Percentiles rank a stretch among this genome's conserved stretches.
Evolutionary conservation across 2,797 vertebrate genomes (phyloP).

Genomic region (Microtus californicus): DNA sequence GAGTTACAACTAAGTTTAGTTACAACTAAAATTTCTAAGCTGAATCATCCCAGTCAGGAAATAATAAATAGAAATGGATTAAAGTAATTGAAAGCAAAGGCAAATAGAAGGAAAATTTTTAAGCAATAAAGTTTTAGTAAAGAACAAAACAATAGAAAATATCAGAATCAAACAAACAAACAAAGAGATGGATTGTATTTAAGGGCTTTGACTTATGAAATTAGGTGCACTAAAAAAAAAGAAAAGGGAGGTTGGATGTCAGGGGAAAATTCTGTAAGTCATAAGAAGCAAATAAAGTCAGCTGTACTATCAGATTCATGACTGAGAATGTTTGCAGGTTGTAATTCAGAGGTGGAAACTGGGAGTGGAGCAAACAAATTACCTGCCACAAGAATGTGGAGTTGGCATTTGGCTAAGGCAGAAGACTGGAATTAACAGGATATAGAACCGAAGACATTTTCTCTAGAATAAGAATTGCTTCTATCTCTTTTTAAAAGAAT

Average conservation of each 20-base stretch:
- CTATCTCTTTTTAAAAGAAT: neutral
- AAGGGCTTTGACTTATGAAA: neutral
- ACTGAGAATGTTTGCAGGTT: neutral
- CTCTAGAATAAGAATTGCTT: neutral
- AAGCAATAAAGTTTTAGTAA: neutral
- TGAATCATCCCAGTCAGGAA: neutral
- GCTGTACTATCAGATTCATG: neutral
- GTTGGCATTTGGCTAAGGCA: neutral
- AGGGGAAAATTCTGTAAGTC: neutral
- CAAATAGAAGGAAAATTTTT: neutral
- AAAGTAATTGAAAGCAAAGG: neutral
- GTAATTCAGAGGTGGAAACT: neutral
- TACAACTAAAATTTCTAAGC: neutral
- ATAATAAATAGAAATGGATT: conserved; percentile 21
- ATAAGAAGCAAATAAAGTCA: neutral
- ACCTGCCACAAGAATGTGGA: neutral
- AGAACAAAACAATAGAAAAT: neutral
- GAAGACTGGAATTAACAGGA: neutral
- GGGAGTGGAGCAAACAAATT: neutral
- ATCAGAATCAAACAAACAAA: neutral
- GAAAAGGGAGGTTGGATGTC: rapidly evolving
- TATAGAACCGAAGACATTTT: neutral
- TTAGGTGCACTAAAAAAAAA: neutral
- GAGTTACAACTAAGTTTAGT: neutral
- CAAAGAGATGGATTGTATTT: neutral